Evolutionary conservation across 2,888 invertebrate genomes (phyloP), one percentile per base, ranked within the genome.

Genomic region (Pocota personata): DNA sequence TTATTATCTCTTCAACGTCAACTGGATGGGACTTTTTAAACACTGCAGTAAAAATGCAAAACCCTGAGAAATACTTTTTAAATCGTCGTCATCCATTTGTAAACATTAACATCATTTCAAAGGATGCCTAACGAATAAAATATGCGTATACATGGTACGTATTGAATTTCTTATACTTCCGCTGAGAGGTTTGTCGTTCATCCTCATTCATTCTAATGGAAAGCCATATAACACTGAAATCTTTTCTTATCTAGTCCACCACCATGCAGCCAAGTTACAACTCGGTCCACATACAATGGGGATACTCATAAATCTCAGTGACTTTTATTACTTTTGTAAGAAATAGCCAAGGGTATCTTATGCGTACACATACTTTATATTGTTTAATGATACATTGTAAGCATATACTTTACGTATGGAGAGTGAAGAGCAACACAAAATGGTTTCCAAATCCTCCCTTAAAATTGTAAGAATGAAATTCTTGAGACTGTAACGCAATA

Each of bases 291-390:
- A 60, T 19, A 48, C 67, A 50, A 77, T 67, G 67, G 58, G 30
- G 37, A 19, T 40, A 43, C 66, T 14, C 77, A 87, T 87, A 87
- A 87, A 87, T 87, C 82, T 76, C 37, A 46, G 82, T 82, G 82
- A 87, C 76, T 82, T 82, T 87, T 87, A 87, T 67, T 46, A 40
- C 48, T 72, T 46, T 77, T 48, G 35, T 58, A 77, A 67, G 48
- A 30, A n/a, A 48, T 58, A 37, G 46, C 24, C 27, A 75, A 43
- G 66, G 66, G 46, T 27, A 37, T 66, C 76, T 76, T 66, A 75
- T 64, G 64, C 75, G 67, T 30, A 8, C 24, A 40, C 67, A 57
- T 21, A 57, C 37, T 16, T 35, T 19, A 46, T 27, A 76, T 57
- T 76, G 66, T 66, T 57, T 16, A n/a, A 37, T 32, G 62, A 76